Evolutionary conservation across 2,888 invertebrate genomes (phyloP).

Genomic region (Physocephala rufipes): DNA sequence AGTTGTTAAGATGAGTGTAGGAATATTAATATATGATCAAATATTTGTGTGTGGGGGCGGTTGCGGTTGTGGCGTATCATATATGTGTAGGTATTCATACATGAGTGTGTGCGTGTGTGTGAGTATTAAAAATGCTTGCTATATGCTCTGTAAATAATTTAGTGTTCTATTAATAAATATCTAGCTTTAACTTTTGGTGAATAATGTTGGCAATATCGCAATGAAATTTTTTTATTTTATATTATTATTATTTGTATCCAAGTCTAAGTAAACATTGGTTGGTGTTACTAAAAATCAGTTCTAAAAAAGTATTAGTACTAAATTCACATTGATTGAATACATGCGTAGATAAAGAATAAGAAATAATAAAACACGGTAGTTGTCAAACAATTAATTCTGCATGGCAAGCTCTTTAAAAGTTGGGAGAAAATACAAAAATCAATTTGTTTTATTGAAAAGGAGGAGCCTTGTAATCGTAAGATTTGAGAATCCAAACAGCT

Average conservation of each 20-base stretch:
- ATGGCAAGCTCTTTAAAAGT: background rate
- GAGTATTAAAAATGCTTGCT: background rate
- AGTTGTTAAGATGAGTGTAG: background rate
- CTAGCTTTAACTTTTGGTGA: slow-evolving; percentile 15
- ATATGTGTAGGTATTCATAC: background rate
- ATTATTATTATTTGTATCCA: too few relatives aligned
- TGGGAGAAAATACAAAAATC: background rate
- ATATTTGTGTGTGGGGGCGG: background rate
- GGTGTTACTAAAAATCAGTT: too few relatives aligned
- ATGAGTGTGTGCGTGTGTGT: slow-evolving; percentile 3
- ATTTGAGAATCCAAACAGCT: too few relatives aligned
- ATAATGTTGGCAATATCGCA: slow-evolving; percentile 10
- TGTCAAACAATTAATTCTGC: background rate
- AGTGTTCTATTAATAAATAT: slow-evolving; percentile 19
- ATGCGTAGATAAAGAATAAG: background rate
- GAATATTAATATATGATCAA: too few relatives aligned
- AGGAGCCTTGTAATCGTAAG: too few relatives aligned
- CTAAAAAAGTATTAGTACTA: too few relatives aligned
- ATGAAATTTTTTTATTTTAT: background rate
- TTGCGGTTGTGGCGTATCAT: background rate
- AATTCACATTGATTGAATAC: too few relatives aligned
- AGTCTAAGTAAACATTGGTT: too few relatives aligned
- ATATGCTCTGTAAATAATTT: slow-evolving; percentile 22
- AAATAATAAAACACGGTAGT: background rate
- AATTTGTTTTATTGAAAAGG: background rate